Evolutionary conservation across 2,113 vertebrate species (phyloP).

Genomic region (Sula dactylatra): DNA sequence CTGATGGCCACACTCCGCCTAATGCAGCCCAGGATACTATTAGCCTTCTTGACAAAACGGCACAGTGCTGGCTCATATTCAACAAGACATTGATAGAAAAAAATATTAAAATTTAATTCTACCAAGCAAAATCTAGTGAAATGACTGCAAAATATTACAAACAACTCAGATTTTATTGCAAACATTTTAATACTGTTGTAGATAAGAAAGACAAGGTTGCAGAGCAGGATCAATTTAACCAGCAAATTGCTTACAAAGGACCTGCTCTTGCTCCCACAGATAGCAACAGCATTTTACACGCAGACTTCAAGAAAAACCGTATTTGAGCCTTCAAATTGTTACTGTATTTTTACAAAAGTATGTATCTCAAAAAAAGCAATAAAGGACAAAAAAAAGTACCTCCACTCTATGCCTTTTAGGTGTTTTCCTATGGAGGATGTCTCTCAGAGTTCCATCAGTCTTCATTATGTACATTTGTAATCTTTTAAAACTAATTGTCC

Average conservation of each 20-base stretch:
- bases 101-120: neutral
- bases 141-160: neutral
- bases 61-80: neutral
- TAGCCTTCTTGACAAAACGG: neutral
- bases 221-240: neutral
- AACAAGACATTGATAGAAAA: neutral
- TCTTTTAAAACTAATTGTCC: neutral
- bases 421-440: neutral
- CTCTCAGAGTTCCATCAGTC: neutral
- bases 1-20: neutral
- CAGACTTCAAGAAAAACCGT: neutral
- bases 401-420: neutral
- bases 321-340: neutral
- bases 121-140: neutral
- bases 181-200: neutral
- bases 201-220: neutral
- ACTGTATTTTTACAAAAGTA: neutral
- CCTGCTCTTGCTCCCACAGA: neutral
- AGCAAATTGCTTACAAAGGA: neutral
- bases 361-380: neutral
- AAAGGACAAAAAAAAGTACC: neutral
- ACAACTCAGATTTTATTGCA: neutral
- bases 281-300: neutral
- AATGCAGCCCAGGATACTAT: neutral
- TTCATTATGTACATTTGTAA: neutral